A percentile compares a stretch with the other conserved stretches of the same genome.
phyloP scores from a whole-genome alignment of 1,140 invertebrate species.

The Scaptomyza graminum region DNA sequence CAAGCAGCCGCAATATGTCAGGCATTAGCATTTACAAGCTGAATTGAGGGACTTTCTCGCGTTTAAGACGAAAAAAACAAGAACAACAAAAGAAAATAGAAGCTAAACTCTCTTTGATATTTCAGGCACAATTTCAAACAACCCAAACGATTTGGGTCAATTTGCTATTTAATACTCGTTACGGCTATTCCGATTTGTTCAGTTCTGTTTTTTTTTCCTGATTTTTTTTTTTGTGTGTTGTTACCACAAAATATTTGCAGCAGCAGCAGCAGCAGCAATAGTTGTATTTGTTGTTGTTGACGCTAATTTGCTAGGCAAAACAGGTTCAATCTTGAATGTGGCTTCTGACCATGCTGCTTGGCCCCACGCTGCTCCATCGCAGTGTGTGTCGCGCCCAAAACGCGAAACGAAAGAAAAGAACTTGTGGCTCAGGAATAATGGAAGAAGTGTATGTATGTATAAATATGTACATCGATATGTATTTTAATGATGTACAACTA shows the following conservation, averaged over 20 bases:
- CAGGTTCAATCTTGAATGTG: slow-evolving; percentile 65
- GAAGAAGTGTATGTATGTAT: not conserved
- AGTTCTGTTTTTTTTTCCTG: not conserved
- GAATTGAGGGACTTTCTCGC: slow-evolving; percentile 27
- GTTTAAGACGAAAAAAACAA: too few relatives aligned
- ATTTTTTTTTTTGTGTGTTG: slow-evolving; percentile 4
- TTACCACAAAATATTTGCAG: slow-evolving; percentile 15
- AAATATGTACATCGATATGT: not conserved
- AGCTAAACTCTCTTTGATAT: slow-evolving; percentile 21
- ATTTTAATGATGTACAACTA: slow-evolving; percentile 51
- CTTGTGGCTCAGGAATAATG: too few relatives aligned
- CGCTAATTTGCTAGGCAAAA: slow-evolving; percentile 71
- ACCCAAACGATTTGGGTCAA: slow-evolving; percentile 60
- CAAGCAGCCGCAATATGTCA: slow-evolving; percentile 8
- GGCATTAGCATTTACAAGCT: slow-evolving; percentile 37
- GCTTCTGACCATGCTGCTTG: slow-evolving; percentile 7
- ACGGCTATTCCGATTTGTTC: slow-evolving; percentile 49
- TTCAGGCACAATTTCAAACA: slow-evolving; percentile 33
- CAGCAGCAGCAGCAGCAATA: slow-evolving; percentile 7
- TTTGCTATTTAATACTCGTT: slow-evolving; percentile 67
- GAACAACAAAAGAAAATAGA: too few relatives aligned
- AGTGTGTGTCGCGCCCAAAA: slow-evolving; percentile 68
- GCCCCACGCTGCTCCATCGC: slow-evolving; percentile 5
- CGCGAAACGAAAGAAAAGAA: not conserved
- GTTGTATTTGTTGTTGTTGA: slow-evolving; percentile 5